Conservation (phyloP, 2,797 vertebrate species). For the Bufotes viridis region DNA sequence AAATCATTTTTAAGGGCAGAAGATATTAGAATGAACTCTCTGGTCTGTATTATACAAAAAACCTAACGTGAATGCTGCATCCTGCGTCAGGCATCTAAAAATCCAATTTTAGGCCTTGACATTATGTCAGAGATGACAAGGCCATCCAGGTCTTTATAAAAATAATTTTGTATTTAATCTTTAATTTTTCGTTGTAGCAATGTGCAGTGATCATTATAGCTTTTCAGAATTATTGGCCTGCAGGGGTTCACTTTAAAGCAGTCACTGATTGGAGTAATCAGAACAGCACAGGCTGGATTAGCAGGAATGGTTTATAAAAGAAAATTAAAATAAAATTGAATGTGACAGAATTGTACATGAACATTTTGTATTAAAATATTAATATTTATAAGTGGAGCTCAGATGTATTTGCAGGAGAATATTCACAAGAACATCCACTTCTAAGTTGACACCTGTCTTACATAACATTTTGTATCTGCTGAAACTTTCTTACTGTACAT, state of each 20-base stretch:
- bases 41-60: slow-evolving; percentile 41
- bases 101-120: slow-evolving; percentile 60
- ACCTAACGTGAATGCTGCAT: slow-evolving; percentile 2
- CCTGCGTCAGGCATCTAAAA: slow-evolving; percentile 25
- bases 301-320: slow-evolving; percentile 70
- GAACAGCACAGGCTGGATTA: slow-evolving; percentile 70
- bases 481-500: background rate
- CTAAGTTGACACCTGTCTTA: slow-evolving; percentile 22
- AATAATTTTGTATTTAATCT: slow-evolving; percentile 62
- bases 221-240: slow-evolving; percentile 67
- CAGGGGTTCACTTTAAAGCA: slow-evolving; percentile 71
- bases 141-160: slow-evolving; percentile 58
- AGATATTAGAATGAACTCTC: slow-evolving; percentile 27
- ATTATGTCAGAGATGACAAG: slow-evolving; percentile 56
- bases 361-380: slow-evolving; percentile 71
- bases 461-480: slow-evolving; percentile 11
- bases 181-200: slow-evolving; percentile 49
- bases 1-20: slow-evolving; percentile 6
- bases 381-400: slow-evolving; percentile 69
- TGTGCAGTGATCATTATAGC: slow-evolving; percentile 62
- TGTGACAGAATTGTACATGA: slow-evolving; percentile 73
- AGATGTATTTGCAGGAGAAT: slow-evolving; percentile 37
- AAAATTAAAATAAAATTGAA: slow-evolving; percentile 75
- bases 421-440: slow-evolving; percentile 16
- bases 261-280: slow-evolving; percentile 73